These are phyloP conservation scores for Psittacula cyanocephala DNA, from an alignment of 2,113 vertebrate genomes.

Conservation along the genomic window DNA sequence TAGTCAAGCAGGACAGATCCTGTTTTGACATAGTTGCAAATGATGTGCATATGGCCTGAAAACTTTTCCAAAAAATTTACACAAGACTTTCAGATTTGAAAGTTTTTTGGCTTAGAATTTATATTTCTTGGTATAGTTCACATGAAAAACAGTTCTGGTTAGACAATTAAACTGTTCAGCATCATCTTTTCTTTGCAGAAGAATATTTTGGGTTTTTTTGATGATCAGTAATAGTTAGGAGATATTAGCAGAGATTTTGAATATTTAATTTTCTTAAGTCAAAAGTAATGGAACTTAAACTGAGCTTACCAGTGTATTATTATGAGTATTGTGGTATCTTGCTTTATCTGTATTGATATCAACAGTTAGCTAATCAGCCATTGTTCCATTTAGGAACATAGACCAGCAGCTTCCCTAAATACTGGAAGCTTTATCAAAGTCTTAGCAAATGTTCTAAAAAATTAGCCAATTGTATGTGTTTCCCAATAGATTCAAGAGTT, in stretches of 20 bases:
- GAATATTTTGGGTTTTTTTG: neutral
- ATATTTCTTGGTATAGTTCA: neutral
- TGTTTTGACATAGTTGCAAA: slow-evolving; percentile 9
- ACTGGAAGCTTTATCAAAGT: neutral
- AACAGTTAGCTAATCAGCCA: neutral
- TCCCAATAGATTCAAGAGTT: neutral
- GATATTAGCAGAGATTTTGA: neutral
- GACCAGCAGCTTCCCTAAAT: neutral
- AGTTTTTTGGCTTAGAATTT: neutral
- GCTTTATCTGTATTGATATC: neutral
- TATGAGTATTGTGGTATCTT: neutral
- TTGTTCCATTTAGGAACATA: neutral
- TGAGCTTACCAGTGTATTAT: neutral
- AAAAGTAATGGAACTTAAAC: neutral
- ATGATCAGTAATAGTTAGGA: neutral
- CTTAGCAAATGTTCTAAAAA: neutral
- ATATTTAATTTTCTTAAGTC: neutral
- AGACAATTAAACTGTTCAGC: neutral
- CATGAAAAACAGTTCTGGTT: neutral
- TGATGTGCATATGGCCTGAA: neutral
- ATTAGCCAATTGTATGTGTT: neutral
- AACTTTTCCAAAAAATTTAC: neutral
- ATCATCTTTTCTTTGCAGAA: neutral
- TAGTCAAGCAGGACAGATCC: neutral
- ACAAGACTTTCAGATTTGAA: neutral